Conservation (phyloP, 2,888 invertebrate genomes). For the Apodemia mormo region DNA sequence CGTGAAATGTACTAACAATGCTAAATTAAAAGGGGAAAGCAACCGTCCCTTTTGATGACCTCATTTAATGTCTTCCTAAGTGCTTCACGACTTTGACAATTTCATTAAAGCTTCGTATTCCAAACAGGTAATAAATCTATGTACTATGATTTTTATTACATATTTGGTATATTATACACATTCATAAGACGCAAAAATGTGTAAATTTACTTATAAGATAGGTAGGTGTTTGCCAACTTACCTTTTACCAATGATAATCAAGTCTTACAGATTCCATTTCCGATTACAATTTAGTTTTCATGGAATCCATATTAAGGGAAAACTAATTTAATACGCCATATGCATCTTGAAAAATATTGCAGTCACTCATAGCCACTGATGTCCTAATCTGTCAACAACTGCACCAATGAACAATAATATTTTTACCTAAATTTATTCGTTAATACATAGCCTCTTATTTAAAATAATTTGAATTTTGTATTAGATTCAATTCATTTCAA, state of each 20-base stretch:
- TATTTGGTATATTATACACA: too few relatives aligned
- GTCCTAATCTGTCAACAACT: constrained; percentile 59
- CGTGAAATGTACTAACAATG: too few relatives aligned
- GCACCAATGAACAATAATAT: not conserved
- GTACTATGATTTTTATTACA: too few relatives aligned
- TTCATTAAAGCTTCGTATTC: not conserved
- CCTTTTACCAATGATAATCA: too few relatives aligned
- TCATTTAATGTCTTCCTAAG: not conserved
- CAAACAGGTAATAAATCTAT: not conserved
- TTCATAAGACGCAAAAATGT: too few relatives aligned
- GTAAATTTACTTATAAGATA: too few relatives aligned
- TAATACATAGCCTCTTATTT: not conserved
- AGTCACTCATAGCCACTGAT: constrained; percentile 48
- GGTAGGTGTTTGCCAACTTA: too few relatives aligned
- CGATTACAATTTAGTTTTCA: too few relatives aligned
- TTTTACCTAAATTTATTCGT: not conserved
- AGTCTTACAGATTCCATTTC: too few relatives aligned
- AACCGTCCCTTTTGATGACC: not conserved
- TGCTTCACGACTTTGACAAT: not conserved
- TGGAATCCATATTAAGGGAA: too few relatives aligned
- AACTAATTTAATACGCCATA: too few relatives aligned
- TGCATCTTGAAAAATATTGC: constrained; percentile 32
- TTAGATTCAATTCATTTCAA: not conserved
- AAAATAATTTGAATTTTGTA: not conserved
- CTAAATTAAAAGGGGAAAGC: not conserved